These are phyloP conservation scores for Cromileptes altivelis DNA, from an alignment of 2,113 vertebrate species.

Conservation along the genomic window DNA sequence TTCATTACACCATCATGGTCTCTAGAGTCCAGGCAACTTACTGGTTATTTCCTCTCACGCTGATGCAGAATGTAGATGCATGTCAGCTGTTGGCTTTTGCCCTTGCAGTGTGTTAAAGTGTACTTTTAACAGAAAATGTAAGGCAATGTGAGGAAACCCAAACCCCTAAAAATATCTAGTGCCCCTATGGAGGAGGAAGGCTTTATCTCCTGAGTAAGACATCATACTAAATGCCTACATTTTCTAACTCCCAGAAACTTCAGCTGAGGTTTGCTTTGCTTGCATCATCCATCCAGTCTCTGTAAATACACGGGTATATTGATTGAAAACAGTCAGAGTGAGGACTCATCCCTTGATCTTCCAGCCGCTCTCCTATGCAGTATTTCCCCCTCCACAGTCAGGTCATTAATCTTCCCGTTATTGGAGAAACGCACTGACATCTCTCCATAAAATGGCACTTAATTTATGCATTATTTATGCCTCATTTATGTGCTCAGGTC, in stretches of 20 bases:
- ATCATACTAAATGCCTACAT: constrained; percentile 40
- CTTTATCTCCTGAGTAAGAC: constrained; percentile 26
- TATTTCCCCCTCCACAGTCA: constrained; percentile 62
- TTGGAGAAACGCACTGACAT: constrained; percentile 79
- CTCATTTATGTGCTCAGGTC: constrained; percentile 81
- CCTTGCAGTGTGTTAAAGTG: neutral
- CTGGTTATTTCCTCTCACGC: neutral
- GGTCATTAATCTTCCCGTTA: constrained; percentile 81
- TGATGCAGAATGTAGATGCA: neutral
- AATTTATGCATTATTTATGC: constrained; percentile 85
- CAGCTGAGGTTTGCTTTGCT: constrained; percentile 63
- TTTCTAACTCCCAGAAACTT: constrained; percentile 58
- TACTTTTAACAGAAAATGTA: neutral
- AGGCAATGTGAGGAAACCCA: neutral
- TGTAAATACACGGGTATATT: constrained; percentile 74
- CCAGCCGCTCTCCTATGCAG: constrained; percentile 55
- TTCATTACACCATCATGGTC: neutral
- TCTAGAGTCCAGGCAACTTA: neutral
- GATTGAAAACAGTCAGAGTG: constrained; percentile 76
- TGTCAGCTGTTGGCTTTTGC: neutral
- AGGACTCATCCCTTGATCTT: constrained; percentile 73
- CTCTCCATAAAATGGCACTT: constrained; percentile 81
- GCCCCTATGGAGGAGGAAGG: neutral
- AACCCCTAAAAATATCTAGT: constrained; percentile 1
- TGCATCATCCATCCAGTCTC: constrained; percentile 68